Conservation (phyloP, 2,888 invertebrate genomes). For the Tinea semifulvella region DNA sequence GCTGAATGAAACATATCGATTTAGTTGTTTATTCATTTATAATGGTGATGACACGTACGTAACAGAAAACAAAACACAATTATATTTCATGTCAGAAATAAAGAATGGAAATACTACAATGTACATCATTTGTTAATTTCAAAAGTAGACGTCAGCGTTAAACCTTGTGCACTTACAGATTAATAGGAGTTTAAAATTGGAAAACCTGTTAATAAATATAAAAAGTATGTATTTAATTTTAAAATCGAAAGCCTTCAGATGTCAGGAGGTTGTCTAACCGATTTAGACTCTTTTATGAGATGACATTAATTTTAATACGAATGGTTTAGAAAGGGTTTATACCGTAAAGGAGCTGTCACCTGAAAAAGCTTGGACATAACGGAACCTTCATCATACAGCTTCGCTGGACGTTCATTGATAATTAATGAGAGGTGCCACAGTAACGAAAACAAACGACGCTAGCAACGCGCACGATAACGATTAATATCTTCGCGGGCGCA, state of each 20-base stretch:
- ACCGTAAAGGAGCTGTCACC: slow-evolving; percentile 58
- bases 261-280: slow-evolving; percentile 51
- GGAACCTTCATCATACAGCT: slow-evolving; percentile 56
- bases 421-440: slow-evolving; percentile 61
- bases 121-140: slow-evolving; percentile 17
- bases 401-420: slow-evolving; percentile 63
- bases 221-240: neutral
- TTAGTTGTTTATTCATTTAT: slow-evolving; percentile 20
- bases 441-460: slow-evolving; percentile 65
- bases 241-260: slow-evolving; percentile 53
- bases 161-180: neutral
- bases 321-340: slow-evolving; percentile 66
- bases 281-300: slow-evolving; percentile 66
- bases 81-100: slow-evolving; percentile 8
- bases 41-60: slow-evolving; percentile 23
- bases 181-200: neutral
- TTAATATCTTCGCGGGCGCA: slow-evolving; percentile 59
- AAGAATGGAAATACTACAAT: slow-evolving; percentile 8
- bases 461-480: slow-evolving; percentile 60
- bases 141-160: neutral
- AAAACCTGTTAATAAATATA: neutral
- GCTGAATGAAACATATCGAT: slow-evolving; percentile 19
- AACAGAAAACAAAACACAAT: slow-evolving; percentile 17
- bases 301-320: slow-evolving; percentile 59
- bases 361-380: slow-evolving; percentile 49